Base-by-base conservation (phyloP, 2,797 vertebrate species). In the Enteromius unitaeniatus region DNA sequence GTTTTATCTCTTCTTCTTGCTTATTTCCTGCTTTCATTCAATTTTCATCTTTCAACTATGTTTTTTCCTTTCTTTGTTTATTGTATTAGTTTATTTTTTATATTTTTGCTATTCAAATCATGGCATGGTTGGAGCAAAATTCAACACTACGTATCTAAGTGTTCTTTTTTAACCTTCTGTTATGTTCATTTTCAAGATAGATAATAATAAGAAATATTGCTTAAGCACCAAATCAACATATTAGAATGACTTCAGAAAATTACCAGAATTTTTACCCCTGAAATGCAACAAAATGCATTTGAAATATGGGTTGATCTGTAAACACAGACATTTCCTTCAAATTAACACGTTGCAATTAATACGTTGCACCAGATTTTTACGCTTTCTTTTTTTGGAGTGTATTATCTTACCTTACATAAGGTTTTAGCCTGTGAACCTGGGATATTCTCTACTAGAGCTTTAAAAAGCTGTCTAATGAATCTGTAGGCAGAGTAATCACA, bases 401-500 rank as follows among this genome's bases (percentile, higher is more conserved):
- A 28, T 28, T 26, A 26, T 62, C 58, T 62, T 23, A 15, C 11
- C 55, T 62, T 62, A 28, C 23, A 62, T 28, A 67, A 34, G 28
- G 31, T 67, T 31, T 19, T 37, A 34, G 17, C 7, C 10, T 15
- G 23, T 73, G 45, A 51, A 17, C 26, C 9, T 40, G 23, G 76
- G 21, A 42, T 7, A 64, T 78, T 65, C 40, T 65, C 26, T 15
- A 40, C 13, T 37, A 75, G 28, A 45, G 23, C 10, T n/a, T 53
- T 37, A 68, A 23, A 53, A 55, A 37, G 31, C 31, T 37, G 3
- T 51, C 28, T 17, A 51, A 80, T 80, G 2, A 70, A 28, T 37
- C 45, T 81, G 70, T 72, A 55, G 15, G 67, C 31, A 70, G 45
- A 60, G 68, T 47, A 67, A 68, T 60, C 10, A 45, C 31, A 51